A percentile compares a stretch with the other conserved stretches of the same genome.
phyloP scores from a whole-genome alignment of 2,797 vertebrate genomes.

The Bovichtus variegatus region DNA sequence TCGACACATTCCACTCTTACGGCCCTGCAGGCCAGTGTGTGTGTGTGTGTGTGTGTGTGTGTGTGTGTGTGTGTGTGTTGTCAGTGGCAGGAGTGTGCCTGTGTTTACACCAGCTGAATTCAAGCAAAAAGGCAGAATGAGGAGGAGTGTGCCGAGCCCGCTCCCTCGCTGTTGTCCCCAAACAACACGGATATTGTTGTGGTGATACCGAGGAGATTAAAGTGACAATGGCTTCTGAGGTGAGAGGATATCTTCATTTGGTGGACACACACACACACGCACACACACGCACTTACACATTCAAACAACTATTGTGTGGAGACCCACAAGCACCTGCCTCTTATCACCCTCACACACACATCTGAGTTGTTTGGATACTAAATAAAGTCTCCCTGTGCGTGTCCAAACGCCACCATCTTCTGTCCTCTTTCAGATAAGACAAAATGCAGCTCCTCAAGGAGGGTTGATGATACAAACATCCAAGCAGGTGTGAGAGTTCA shows the following conservation, averaged over 20 bases:
- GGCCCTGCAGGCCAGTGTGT: constrained; percentile 56
- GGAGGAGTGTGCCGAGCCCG: constrained; percentile 70
- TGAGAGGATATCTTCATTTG: constrained; percentile 58
- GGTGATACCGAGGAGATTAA: constrained; percentile 68
- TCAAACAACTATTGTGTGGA: constrained; percentile 29
- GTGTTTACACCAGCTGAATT: constrained; percentile 78
- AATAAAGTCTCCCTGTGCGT: constrained; percentile 67
- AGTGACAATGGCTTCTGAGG: constrained; percentile 59
- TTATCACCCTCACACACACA: constrained; percentile 69
- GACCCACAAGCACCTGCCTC: constrained; percentile 66
- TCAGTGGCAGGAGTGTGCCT: constrained; percentile 75
- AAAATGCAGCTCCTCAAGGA: constrained; percentile 22
- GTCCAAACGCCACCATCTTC: constrained; percentile 40
- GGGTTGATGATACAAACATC: constrained; percentile 53
- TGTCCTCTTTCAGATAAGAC: constrained; percentile 42
- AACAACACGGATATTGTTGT: constrained; percentile 81
- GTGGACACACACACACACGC: constrained; percentile 24
- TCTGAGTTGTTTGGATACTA: constrained; percentile 71
- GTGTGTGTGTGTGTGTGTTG: constrained; percentile 31
- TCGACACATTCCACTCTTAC: constrained; percentile 53
- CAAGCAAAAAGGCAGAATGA: constrained; percentile 61
- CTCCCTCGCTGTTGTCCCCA: constrained; percentile 83
- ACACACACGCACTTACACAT: constrained; percentile 19
- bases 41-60: constrained; percentile 28
- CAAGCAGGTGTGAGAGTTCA: neutral